These are phyloP conservation scores for Ameiurus melas DNA, from an alignment of 2,113 vertebrate genomes.

Conservation along the genomic window DNA sequence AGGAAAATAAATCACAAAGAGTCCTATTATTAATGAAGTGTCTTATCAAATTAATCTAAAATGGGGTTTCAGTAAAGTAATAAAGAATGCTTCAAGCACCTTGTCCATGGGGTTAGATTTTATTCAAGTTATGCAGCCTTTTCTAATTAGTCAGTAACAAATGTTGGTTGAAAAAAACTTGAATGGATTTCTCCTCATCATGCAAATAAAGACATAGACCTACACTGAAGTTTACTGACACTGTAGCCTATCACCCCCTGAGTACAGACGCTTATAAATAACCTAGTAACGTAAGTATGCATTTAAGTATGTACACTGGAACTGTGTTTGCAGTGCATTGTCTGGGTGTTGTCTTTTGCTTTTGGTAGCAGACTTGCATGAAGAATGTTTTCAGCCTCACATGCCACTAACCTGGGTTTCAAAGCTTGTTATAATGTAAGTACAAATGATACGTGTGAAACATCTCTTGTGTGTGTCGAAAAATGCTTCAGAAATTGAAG, in stretches of 20 bases:
- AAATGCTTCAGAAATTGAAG: not conserved
- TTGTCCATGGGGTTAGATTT: too few species aligned
- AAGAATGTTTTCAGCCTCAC: not conserved
- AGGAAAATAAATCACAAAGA: not conserved
- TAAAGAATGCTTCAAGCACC: too few species aligned
- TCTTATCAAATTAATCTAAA: too few species aligned
- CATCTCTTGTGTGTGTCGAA: not conserved
- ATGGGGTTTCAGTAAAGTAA: too few species aligned
- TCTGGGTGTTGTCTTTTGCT: not conserved
- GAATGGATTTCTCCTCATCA: too few species aligned
- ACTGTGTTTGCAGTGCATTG: not conserved
- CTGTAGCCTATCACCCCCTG: too few species aligned
- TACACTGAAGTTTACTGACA: too few species aligned
- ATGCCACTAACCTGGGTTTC: not conserved
- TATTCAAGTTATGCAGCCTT: too few species aligned
- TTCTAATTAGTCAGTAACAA: too few species aligned
- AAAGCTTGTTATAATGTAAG: not conserved
- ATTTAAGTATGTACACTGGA: not conserved
- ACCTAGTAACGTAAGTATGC: not conserved
- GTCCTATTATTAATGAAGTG: not conserved
- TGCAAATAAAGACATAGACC: too few species aligned
- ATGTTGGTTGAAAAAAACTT: too few species aligned
- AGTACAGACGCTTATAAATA: too few species aligned
- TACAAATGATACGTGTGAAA: not conserved
- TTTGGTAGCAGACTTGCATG: not conserved